Evolutionary conservation across 2,888 invertebrate genomes (phyloP), one percentile per base, ranked within the genome.

Genomic region (Stegophylla sp.): DNA sequence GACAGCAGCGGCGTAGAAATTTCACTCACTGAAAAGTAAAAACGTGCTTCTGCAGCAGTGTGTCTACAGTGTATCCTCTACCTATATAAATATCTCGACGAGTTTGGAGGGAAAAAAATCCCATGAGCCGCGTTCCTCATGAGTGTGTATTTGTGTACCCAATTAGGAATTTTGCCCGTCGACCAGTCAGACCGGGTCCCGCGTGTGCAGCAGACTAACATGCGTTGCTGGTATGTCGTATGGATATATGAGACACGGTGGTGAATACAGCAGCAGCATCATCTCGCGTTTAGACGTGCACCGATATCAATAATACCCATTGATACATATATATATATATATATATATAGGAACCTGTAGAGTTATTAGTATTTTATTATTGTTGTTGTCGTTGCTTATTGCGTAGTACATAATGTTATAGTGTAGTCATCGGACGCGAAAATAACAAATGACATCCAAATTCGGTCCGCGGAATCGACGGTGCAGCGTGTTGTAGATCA

Each of bases 111-210:
- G 34, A 41, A 61, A 73, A 74, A 74, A 74, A 56, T 17, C 56
- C 56, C 41, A 28, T 48, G 56, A n/a, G n/a, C n/a, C 9, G 43
- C 61, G 75, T 67, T 76, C 53, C 23, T 64, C 53, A 10, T 43
- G 43, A 12, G n/a, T 12, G 43, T n/a, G n/a, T n/a, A n/a, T n/a
- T n/a, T n/a, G 12, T 26, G 28, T 45, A 17, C 79, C 71, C 79
- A 67, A 71, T 79, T 69, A 61, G 79, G 79, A 79, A 61, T 61
- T 69, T 48, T 28, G 34, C 34, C n/a, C 79, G 7, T 61, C 61
- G 12, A 79, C 79, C 79, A 79, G 79, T 79, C 79, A 61, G 61
- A 69, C n/a, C 79, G 69, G 61, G 79, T 79, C 71, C 56, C 45
- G 51, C 45, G 45, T 45, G 12, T 12, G 45, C 45, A 7, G 7